Percentiles rank a stretch among this genome's conserved stretches.
These are phyloP conservation scores for Drosophila setifemur DNA, from an alignment of 1,140 invertebrate species.

Conservation along the genomic window DNA sequence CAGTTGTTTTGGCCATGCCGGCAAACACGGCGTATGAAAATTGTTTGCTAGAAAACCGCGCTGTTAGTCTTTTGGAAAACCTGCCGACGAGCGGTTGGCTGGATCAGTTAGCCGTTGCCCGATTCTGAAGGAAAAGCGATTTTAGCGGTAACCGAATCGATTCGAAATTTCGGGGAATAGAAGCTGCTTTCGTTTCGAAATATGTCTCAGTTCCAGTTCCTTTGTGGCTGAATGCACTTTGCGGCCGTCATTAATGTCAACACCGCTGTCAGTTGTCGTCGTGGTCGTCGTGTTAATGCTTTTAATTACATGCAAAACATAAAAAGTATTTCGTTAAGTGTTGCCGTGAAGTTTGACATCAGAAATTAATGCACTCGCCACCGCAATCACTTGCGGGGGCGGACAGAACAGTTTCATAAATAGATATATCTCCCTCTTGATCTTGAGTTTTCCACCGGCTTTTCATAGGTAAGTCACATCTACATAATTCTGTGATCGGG, in stretches of 20 bases:
- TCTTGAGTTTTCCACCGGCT: slow-evolving; percentile 11
- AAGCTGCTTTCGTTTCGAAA: slow-evolving; percentile 23
- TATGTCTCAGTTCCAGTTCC: slow-evolving; percentile 5
- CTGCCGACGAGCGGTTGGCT: slow-evolving; percentile 71
- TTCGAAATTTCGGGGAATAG: slow-evolving; percentile 12
- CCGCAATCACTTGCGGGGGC: slow-evolving; percentile 22
- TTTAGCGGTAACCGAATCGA: slow-evolving; percentile 1
- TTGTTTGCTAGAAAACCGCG: slow-evolving; percentile 66
- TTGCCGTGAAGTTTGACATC: slow-evolving; percentile 74
- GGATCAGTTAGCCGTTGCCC: slow-evolving; percentile 43
- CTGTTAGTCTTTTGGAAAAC: slow-evolving; percentile 77
- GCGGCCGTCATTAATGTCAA: slow-evolving; percentile 69
- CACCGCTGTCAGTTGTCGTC: slow-evolving; percentile 43
- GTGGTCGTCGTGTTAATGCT: slow-evolving; percentile 62
- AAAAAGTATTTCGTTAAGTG: slow-evolving; percentile 67
- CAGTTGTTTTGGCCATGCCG: slow-evolving; percentile 45
- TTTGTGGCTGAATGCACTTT: slow-evolving; percentile 57
- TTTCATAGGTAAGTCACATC: slow-evolving; percentile 10
- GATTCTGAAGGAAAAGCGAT: background rate
- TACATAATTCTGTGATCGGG: background rate
- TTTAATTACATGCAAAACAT: slow-evolving; percentile 76
- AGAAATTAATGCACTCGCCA: slow-evolving; percentile 60
- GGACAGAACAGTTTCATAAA: slow-evolving; percentile 24
- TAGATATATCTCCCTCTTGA: background rate
- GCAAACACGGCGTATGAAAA: slow-evolving; percentile 71